A percentile compares a stretch with the other conserved stretches of the same genome.
Conservation (phyloP, 2,797 vertebrate genomes). For the Microctenopoma lineatum region DNA sequence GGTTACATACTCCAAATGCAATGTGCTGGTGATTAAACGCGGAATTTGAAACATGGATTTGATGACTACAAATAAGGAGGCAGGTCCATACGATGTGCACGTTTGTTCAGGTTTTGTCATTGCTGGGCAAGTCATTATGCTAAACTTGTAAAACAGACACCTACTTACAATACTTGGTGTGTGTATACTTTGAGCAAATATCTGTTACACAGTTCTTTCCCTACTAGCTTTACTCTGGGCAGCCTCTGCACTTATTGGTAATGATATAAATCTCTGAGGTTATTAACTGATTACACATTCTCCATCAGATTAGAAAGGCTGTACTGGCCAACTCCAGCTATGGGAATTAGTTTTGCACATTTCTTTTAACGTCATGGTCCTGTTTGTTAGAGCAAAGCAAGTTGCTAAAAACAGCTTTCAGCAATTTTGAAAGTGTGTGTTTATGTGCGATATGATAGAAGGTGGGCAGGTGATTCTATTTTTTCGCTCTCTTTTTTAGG, state of each 20-base stretch:
- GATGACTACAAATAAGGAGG: slow-evolving; percentile 62
- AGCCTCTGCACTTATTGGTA: slow-evolving; percentile 63
- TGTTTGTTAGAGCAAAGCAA: slow-evolving; percentile 59
- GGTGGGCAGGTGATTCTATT: slow-evolving; percentile 32
- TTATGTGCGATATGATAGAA: slow-evolving; percentile 53
- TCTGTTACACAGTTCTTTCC: slow-evolving; percentile 61
- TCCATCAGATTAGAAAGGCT: slow-evolving; percentile 83
- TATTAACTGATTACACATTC: slow-evolving; percentile 88
- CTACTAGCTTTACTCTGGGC: slow-evolving; percentile 58
- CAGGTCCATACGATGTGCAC: slow-evolving; percentile 41
- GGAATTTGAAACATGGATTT: slow-evolving; percentile 41
- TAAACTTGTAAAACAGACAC: slow-evolving; percentile 48
- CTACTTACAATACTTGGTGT: slow-evolving; percentile 42
- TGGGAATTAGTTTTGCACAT: slow-evolving; percentile 59
- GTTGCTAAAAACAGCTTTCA: slow-evolving; percentile 68
- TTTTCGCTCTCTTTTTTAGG: slow-evolving; percentile 26
- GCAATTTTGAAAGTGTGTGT: slow-evolving; percentile 50
- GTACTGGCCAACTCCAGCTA: slow-evolving; percentile 50
- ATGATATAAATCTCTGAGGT: slow-evolving; percentile 79
- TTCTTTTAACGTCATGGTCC: slow-evolving; percentile 36
- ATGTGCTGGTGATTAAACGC: slow-evolving; percentile 43
- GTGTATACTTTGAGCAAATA: slow-evolving; percentile 38
- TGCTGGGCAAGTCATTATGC: slow-evolving; percentile 24
- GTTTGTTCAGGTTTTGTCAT: slow-evolving; percentile 59
- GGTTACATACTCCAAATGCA: slow-evolving; percentile 66